Percentiles rank a stretch among this genome's conserved stretches.
Evolutionary conservation across 2,113 vertebrate genomes (phyloP).

Genomic region (Trematocara macrostoma): DNA sequence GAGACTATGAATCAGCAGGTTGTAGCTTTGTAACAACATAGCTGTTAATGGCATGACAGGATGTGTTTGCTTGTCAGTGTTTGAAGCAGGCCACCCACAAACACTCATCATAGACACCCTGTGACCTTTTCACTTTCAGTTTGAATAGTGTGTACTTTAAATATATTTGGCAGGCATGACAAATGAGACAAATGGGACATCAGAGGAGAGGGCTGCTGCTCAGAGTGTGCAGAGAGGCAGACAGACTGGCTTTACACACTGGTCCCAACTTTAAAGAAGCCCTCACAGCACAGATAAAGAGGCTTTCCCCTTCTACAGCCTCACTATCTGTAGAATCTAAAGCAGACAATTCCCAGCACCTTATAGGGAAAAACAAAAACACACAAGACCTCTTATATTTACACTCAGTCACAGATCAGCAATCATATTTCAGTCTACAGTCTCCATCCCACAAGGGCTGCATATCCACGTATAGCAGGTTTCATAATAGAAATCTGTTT

Average conservation of each 20-base stretch:
- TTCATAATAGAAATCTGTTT: not conserved
- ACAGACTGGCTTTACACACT: not conserved
- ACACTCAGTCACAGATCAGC: not conserved
- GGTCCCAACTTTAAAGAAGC: not conserved
- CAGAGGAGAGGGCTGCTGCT: not conserved
- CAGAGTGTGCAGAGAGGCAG: not conserved
- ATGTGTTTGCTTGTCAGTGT: not conserved
- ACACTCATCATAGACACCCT: not conserved
- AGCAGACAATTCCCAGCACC: not conserved
- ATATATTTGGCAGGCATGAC: conserved; percentile 13
- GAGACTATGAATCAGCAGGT: not conserved
- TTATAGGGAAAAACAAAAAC: not conserved
- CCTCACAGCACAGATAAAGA: not conserved
- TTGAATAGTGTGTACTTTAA: conserved; percentile 2
- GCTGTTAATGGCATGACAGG: not conserved
- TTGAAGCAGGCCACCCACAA: not conserved
- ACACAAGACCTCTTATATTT: not conserved
- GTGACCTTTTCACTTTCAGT: conserved; percentile 34
- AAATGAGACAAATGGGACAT: conserved; percentile 8
- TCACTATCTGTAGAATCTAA: not conserved
- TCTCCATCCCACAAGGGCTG: not conserved
- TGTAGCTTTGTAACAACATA: not conserved
- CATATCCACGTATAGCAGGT: not conserved
- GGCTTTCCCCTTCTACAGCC: accelerated
- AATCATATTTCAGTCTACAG: not conserved